Base-by-base conservation (phyloP, 2,888 invertebrate genomes). In the Agrilus mali region DNA sequence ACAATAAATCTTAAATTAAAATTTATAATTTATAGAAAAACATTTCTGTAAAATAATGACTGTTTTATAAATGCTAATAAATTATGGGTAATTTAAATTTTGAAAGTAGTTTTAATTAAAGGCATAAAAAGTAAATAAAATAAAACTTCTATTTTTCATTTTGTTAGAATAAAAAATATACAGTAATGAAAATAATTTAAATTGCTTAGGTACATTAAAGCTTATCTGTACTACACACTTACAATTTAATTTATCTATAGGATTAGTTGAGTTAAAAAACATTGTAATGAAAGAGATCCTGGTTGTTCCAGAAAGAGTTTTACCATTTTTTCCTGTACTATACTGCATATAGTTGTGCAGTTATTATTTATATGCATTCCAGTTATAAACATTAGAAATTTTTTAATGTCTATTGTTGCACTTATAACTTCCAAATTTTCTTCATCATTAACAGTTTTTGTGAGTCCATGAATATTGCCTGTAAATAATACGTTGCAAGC, bases 401-500 rank as follows among this genome's bases (percentile, higher is more conserved):
- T 87, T 55, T 84, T 82, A 1, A 87, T 80, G 56, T 89, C 89
- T 3, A 92, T 77, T 12, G 75, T 68, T 43, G 82, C 81, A 16
- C 73, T 66, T 22, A 74, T 64, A 36, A 50, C 53, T 17, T 37
- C 41, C 20, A 37, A 17, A 8, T 72, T 68, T 51, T 70, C 68
- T 34, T 68, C 66, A 0, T 64, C 60, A 53, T 71, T 70, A 22
- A 7, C 12, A 31, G 31, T 16, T 35, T 15, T 35, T 35, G 36
- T 33, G 34, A 48, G 40, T 35, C 15, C 15, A 12, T 40, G 10
- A 6, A 32, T 46, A 33, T 44, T 34, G 31, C 14, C 16, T 14
- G 8, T 1, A 32, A 27, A 27, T 5, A 20, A 20, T 5, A 20
- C 5, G 5, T 20, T 6, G 20, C 2, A 5, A 6, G 20, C 1